Evolutionary conservation across 2,113 vertebrate genomes (phyloP).

Genomic region (Indicator maculatus): DNA sequence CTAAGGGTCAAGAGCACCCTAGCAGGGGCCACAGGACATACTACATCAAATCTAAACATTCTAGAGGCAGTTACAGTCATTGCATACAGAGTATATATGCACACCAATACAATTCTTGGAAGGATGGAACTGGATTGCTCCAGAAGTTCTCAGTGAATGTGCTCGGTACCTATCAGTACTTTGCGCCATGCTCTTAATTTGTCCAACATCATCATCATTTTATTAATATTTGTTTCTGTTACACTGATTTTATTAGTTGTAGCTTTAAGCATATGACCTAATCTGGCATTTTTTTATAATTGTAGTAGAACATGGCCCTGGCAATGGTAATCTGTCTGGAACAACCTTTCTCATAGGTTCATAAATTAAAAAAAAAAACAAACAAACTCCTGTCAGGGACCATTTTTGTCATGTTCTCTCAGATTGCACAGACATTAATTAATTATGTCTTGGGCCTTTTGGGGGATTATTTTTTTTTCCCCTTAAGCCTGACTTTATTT

Average conservation of each 20-base stretch:
- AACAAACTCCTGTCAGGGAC: background rate
- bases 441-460: background rate
- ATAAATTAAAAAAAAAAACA: background rate
- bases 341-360: background rate
- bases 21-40: background rate
- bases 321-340: background rate
- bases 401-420: background rate
- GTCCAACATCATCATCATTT: background rate
- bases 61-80: background rate
- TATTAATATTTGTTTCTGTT: background rate
- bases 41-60: background rate
- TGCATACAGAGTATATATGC: background rate
- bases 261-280: background rate
- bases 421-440: background rate
- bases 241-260: background rate
- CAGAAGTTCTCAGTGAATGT: background rate
- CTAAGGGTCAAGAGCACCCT: background rate
- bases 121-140: background rate
- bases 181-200: background rate
- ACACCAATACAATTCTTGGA: background rate
- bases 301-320: background rate
- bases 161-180: rapidly evolving
- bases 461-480: background rate
- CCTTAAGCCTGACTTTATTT: background rate
- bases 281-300: background rate